Evolutionary conservation across 2,888 invertebrate species (phyloP), one percentile per base, ranked within the genome.

Genomic region (Bimastos eiseni): DNA sequence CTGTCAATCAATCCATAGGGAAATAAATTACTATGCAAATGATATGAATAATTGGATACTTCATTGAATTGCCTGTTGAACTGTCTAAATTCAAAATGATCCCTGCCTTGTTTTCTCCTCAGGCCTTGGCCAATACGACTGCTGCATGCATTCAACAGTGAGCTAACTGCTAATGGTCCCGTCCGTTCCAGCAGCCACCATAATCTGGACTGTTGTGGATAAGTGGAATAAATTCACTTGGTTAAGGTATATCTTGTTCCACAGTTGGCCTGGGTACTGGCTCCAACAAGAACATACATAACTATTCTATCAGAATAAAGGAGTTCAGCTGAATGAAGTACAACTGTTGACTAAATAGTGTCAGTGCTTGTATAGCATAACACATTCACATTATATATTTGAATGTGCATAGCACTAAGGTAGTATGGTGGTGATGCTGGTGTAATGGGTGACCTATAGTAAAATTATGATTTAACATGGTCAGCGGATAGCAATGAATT

Each of bases 201-300:
- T 3, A 30, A 70, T 30, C n/a, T 70, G 70, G 70, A 70, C 70
- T n/a, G 70, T 70, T n/a, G 70, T 70, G 70, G 70, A 70, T 70
- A n/a, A 70, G 70, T 70, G 70, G 70, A 70, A 70, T n/a, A 70
- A 70, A 70, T 70, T 70, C 70, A 70, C 70, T 70, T 70, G n/a
- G 70, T n/a, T 17, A n/a, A 70, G 70, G 30, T 30, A 70, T 70
- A 70, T 70, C 70, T 70, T 70, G n/a, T 70, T 70, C 70, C 70
- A 70, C 70, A 70, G 70, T n/a, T 70, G 30, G 70, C n/a, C 30
- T n/a, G 70, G n/a, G n/a, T 13, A 4, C 70, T 70, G 70, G 70
- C n/a, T 5, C 0, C 0, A 70, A 70, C 70, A 70, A 8, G 49
- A 70, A n/a, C 30, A 70, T 49, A 17, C n/a, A n/a, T 70, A 11